Conservation (phyloP, 1,140 invertebrate species). For the Platyura marginata region DNA sequence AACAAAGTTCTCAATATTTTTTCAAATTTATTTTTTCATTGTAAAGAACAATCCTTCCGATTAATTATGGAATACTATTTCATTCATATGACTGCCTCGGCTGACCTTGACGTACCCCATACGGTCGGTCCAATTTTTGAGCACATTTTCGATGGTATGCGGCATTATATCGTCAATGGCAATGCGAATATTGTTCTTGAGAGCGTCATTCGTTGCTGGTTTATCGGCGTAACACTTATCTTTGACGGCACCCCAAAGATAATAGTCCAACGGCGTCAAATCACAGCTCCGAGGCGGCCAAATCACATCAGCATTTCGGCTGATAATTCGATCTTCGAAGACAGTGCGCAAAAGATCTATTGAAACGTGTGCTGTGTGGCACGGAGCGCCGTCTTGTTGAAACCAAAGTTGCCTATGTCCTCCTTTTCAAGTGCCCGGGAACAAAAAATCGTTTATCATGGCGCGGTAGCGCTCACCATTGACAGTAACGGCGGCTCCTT, state of each 20-base stretch:
- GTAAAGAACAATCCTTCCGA: too few relatives aligned
- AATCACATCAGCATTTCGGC: constrained; percentile 7
- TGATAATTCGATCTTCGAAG: constrained; percentile 6
- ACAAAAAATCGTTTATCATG: constrained; percentile 8
- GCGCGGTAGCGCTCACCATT: constrained; percentile 7
- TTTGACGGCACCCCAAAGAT: constrained; percentile 25
- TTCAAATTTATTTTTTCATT: too few relatives aligned
- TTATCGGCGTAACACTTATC: constrained; percentile 12
- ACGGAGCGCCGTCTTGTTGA: constrained; percentile 10
- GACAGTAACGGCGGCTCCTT: constrained; percentile 5
- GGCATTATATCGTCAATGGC: neutral
- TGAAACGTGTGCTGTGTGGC: constrained; percentile 6
- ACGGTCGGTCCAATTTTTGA: too few relatives aligned
- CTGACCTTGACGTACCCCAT: too few relatives aligned
- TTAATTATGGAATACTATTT: too few relatives aligned
- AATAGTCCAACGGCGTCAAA: constrained; percentile 23
- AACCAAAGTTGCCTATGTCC: constrained; percentile 8
- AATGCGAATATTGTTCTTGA: too few relatives aligned
- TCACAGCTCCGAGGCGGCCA: constrained; percentile 25
- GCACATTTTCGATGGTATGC: neutral
- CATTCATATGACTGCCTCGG: too few relatives aligned
- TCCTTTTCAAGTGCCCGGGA: neutral
- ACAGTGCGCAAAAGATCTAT: constrained; percentile 5
- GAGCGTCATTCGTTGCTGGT: constrained; percentile 4
- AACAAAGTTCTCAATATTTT: too few relatives aligned